These are phyloP conservation scores for Polyploca ridens DNA, from an alignment of 2,888 invertebrate genomes.

Conservation along the genomic window DNA sequence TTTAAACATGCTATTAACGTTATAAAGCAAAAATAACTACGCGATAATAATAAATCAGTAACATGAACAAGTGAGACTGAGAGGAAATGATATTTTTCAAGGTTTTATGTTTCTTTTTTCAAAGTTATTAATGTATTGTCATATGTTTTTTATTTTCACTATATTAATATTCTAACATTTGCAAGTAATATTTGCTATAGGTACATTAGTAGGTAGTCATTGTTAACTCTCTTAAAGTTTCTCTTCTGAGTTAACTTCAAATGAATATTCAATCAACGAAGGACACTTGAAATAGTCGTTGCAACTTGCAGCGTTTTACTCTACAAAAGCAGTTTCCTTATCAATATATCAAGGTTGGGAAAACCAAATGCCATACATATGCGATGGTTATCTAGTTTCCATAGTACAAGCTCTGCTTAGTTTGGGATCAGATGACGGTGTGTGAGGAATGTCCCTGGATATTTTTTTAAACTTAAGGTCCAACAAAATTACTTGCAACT, in stretches of 20 bases:
- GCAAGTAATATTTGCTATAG: neutral
- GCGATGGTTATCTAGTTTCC: no score
- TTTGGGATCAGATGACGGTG: no score
- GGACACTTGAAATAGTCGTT: neutral
- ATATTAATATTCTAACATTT: neutral
- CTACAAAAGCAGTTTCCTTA: neutral
- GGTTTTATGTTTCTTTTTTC: neutral
- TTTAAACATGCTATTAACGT: neutral
- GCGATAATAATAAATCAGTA: neutral
- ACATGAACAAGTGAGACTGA: neutral
- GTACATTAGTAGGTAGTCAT: neutral
- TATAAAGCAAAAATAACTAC: neutral
- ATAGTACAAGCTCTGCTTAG: no score
- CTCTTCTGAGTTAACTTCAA: neutral
- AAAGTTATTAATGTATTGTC: neutral
- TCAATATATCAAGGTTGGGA: neutral
- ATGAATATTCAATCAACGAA: constrained; percentile 3
- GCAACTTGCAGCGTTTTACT: no score
- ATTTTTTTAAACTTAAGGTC: no score
- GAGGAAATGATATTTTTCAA: neutral
- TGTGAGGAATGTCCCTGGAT: no score
- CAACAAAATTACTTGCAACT: no score
- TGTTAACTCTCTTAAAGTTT: constrained; percentile 1
- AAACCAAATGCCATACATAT: no score
- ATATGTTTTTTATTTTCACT: neutral